phyloP scores from a whole-genome alignment of 2,888 invertebrate species.

The Gari tellinella region DNA sequence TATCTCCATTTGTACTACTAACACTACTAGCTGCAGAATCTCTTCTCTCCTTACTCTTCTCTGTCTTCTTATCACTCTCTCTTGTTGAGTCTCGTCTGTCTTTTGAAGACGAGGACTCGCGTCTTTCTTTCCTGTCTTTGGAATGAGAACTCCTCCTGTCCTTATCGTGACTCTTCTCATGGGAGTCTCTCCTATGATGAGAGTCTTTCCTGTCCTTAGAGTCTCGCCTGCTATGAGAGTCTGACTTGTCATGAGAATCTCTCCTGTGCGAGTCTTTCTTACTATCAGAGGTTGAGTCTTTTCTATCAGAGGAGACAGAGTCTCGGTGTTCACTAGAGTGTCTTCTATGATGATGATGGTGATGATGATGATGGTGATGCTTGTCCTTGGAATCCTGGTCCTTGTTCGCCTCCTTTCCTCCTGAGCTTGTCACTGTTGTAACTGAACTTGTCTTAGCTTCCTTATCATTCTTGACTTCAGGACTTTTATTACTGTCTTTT shows the following conservation, averaged over 20 bases:
- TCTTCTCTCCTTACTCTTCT: constrained; percentile 29
- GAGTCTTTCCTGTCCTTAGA: constrained; percentile 29
- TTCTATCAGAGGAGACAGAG: constrained; percentile 24
- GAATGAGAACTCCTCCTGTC: constrained; percentile 23
- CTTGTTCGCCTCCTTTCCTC: too few relatives aligned
- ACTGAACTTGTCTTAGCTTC: too few relatives aligned
- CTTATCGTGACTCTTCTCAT: constrained; percentile 25
- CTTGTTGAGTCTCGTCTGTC: constrained; percentile 10
- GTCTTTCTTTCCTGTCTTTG: constrained; percentile 17
- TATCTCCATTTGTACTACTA: constrained; percentile 11
- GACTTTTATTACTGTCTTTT: too few relatives aligned
- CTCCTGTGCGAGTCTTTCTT: constrained; percentile 21
- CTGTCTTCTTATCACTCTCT: constrained; percentile 2
- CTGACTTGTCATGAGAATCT: constrained; percentile 31
- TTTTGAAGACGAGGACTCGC: constrained; percentile 26
- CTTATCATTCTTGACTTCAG: too few relatives aligned
- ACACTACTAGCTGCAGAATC: constrained; percentile 27
- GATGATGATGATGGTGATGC: constrained; percentile 28
- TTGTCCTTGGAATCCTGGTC: constrained; percentile 31
- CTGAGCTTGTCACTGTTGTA: too few relatives aligned
- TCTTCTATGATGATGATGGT: constrained; percentile 34
- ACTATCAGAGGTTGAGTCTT: constrained; percentile 40
- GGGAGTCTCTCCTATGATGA: constrained; percentile 29
- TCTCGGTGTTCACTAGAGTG: constrained; percentile 3
- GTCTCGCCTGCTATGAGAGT: constrained; percentile 25